Conservation (phyloP, 64 coral and sea anemone genomes). For the Stichodactyla mertensii region DNA sequence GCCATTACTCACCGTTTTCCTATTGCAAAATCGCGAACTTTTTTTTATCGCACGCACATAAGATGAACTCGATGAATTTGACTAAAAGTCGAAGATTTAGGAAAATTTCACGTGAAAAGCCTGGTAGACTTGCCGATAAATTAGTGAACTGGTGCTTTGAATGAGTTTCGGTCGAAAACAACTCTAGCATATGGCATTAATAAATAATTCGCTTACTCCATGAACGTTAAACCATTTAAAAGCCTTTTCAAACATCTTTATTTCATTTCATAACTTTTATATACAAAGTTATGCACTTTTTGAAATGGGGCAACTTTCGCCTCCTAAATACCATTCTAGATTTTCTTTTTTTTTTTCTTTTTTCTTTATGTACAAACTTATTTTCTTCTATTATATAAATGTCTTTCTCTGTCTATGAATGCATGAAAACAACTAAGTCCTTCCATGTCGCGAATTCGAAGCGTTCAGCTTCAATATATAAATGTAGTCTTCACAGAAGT, state of each 20-base stretch:
- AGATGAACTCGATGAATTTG: background rate
- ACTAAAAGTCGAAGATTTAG: background rate
- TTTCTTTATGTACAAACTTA: constrained; percentile 63
- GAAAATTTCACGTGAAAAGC: background rate
- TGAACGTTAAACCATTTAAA: constrained; percentile 8
- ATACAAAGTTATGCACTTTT: constrained; percentile 59
- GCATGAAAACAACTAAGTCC: constrained; percentile 37
- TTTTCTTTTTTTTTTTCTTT: constrained; percentile 26
- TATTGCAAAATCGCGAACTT: background rate
- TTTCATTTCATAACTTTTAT: constrained; percentile 34
- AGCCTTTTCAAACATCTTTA: constrained; percentile 52
- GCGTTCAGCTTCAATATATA: constrained; percentile 16
- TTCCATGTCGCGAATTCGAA: constrained; percentile 29
- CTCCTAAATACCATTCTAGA: background rate
- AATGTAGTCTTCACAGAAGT: constrained; percentile 57
- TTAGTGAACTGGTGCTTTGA: constrained; percentile 21
- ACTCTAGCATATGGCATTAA: constrained; percentile 50
- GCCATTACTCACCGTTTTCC: constrained; percentile 6
- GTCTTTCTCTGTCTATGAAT: constrained; percentile 39
- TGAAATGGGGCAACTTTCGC: background rate
- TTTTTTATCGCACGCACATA: background rate
- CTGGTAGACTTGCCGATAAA: background rate
- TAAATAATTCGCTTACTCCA: constrained; percentile 44
- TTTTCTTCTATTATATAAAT: constrained; percentile 52
- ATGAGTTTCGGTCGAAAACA: constrained; percentile 61